These are phyloP conservation scores for Ridgeia piscesae DNA, from an alignment of 1,140 invertebrate species.

Conservation along the genomic window DNA sequence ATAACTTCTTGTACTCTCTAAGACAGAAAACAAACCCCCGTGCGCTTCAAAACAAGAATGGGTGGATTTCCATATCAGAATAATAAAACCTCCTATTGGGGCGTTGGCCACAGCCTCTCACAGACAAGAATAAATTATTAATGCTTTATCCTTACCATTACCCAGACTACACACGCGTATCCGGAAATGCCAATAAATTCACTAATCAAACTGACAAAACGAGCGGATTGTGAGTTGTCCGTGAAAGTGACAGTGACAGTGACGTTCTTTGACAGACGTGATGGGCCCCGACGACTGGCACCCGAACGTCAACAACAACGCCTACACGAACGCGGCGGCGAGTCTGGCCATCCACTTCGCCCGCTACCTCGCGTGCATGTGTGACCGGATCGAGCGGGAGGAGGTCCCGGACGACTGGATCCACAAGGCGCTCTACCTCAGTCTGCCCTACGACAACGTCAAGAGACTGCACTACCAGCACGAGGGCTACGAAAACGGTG, in stretches of 20 bases:
- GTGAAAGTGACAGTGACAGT: not conserved
- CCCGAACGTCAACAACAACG: conserved; percentile 29
- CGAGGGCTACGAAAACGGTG: conserved; percentile 25
- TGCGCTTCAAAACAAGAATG: no score
- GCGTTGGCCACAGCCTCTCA: no score
- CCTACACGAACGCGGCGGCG: conserved; percentile 21
- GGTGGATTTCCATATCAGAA: no score
- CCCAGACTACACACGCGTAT: not conserved
- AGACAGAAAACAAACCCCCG: no score
- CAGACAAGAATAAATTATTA: no score
- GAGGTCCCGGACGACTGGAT: conserved; percentile 31
- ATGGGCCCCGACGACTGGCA: conserved; percentile 29
- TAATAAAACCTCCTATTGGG: no score
- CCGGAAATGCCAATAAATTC: conserved; percentile 8
- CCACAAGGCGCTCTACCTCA: conserved; percentile 29
- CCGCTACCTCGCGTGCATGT: conserved; percentile 29
- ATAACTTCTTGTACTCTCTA: no score
- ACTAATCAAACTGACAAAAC: not conserved
- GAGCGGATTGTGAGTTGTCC: not conserved
- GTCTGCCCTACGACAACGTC: conserved; percentile 31
- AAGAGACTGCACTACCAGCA: conserved; percentile 28
- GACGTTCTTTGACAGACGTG: conserved; percentile 21
- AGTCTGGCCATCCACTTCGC: conserved; percentile 30
- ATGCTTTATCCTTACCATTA: no score
- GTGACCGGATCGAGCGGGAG: conserved; percentile 28